phyloP scores from a whole-genome alignment of 2,113 vertebrate genomes.

The Psilopsiagon aurifrons region DNA sequence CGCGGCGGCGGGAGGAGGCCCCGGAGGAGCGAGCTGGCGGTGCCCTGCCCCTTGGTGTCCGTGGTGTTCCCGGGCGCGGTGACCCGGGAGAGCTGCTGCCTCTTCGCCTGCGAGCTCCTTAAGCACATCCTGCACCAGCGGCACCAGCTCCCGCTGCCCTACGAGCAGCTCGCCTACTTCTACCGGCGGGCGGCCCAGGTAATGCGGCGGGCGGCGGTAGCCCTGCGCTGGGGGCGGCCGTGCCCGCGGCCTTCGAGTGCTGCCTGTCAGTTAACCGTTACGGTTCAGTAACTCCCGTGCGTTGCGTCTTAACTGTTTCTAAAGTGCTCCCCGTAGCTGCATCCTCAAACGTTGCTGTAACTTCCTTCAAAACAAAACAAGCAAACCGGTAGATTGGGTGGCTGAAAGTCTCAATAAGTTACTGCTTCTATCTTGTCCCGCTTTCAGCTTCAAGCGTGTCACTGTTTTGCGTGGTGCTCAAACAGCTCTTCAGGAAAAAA shows the following conservation, averaged over 20 bases:
- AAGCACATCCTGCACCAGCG: slow-evolving; percentile 93
- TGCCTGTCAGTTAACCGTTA: accelerated
- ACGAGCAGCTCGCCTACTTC: slow-evolving; percentile 87
- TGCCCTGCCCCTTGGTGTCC: slow-evolving; percentile 45
- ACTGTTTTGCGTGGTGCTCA: background rate
- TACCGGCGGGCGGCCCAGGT: slow-evolving; percentile 66
- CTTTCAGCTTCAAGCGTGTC: accelerated
- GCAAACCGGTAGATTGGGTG: no score
- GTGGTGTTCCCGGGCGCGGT: slow-evolving; percentile 86
- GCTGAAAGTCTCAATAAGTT: background rate
- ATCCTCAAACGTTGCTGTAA: accelerated
- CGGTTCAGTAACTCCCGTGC: background rate
- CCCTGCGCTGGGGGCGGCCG: background rate
- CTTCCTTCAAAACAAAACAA: background rate
- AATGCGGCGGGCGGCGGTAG: background rate
- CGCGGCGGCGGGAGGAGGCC: accelerated
- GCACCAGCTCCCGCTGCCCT: slow-evolving; percentile 94
- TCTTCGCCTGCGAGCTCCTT: slow-evolving; percentile 89
- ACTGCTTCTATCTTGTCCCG: accelerated
- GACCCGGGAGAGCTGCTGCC: slow-evolving; percentile 86
- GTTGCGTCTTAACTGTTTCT: accelerated
- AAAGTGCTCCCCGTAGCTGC: background rate
- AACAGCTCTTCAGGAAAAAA: background rate
- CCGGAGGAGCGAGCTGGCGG: accelerated
- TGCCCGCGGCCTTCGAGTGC: no score